phyloP scores from a whole-genome alignment of 2,113 vertebrate species.

The Brachypodius melanocephalos region DNA sequence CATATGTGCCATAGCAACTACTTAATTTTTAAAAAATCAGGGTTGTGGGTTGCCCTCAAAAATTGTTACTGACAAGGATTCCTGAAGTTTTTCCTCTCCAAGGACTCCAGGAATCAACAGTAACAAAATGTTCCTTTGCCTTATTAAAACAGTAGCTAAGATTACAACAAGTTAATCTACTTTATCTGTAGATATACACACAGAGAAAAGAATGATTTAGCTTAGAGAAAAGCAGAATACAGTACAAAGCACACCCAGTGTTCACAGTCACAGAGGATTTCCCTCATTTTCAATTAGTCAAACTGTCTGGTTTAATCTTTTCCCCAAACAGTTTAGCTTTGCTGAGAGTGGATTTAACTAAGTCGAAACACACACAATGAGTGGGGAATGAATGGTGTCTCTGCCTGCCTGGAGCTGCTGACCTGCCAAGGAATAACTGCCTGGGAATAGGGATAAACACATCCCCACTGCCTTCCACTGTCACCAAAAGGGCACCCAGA shows the following conservation, averaged over 20 bases:
- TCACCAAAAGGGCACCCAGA: not conserved
- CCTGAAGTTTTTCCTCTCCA: not conserved
- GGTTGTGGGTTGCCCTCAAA: not conserved
- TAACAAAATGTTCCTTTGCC: not conserved
- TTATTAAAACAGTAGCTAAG: not conserved
- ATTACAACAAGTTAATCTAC: not conserved
- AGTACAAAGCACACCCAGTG: constrained; percentile 2
- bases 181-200: not conserved
- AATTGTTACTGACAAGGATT: not conserved
- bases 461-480: not conserved
- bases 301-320: constrained; percentile 41
- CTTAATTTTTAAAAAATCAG: not conserved
- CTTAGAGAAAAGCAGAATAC: not conserved
- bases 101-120: not conserved
- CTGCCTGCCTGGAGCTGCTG: not conserved
- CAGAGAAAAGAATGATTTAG: not conserved
- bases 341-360: constrained; percentile 49
- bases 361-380: constrained; percentile 17
- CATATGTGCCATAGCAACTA: not conserved
- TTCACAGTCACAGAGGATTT: constrained; percentile 15
- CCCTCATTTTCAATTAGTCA: constrained; percentile 58
- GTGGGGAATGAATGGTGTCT: not conserved
- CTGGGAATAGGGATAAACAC: not conserved
- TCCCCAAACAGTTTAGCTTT: constrained; percentile 41
- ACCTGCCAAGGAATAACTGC: not conserved